These are phyloP conservation scores for Acanthiza pusilla DNA, from an alignment of 2,797 vertebrate species.

Conservation along the genomic window DNA sequence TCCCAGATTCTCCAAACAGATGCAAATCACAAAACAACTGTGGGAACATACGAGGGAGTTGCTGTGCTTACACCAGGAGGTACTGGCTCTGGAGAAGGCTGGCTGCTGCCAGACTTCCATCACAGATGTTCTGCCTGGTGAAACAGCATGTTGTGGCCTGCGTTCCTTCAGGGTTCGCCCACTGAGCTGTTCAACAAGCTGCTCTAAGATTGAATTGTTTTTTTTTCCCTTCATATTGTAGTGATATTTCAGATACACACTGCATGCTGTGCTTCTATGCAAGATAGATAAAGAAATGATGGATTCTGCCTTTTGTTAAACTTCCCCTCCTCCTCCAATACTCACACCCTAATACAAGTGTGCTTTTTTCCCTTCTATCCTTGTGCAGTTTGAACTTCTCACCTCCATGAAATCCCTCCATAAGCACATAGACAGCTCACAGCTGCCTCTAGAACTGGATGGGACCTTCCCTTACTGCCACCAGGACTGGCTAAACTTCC, in stretches of 20 bases:
- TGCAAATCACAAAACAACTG: background rate
- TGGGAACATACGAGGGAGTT: background rate
- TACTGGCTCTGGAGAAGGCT: background rate
- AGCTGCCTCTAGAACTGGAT: constrained; percentile 83
- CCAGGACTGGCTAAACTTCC: constrained; percentile 86
- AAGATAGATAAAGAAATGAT: background rate
- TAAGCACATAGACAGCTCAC: constrained; percentile 80
- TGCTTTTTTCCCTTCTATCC: background rate
- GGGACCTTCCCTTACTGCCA: constrained; percentile 86
- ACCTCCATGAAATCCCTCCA: constrained; percentile 83
- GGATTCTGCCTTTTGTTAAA: background rate
- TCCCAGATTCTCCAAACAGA: background rate
- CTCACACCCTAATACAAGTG: background rate
- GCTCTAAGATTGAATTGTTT: background rate
- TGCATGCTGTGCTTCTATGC: background rate
- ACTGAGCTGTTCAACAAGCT: background rate
- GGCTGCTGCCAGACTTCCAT: constrained; percentile 33
- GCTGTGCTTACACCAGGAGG: background rate
- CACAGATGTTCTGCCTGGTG: constrained; percentile 13
- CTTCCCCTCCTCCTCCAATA: background rate
- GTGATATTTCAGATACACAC: background rate
- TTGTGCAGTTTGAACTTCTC: constrained; percentile 81
- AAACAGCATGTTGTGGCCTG: background rate
- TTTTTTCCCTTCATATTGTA: background rate
- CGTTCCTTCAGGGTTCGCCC: background rate